A percentile compares a stretch with the other conserved stretches of the same genome.
These are phyloP conservation scores for Lucilia cuprina DNA, from an alignment of 1,140 invertebrate species.

Conservation along the genomic window DNA sequence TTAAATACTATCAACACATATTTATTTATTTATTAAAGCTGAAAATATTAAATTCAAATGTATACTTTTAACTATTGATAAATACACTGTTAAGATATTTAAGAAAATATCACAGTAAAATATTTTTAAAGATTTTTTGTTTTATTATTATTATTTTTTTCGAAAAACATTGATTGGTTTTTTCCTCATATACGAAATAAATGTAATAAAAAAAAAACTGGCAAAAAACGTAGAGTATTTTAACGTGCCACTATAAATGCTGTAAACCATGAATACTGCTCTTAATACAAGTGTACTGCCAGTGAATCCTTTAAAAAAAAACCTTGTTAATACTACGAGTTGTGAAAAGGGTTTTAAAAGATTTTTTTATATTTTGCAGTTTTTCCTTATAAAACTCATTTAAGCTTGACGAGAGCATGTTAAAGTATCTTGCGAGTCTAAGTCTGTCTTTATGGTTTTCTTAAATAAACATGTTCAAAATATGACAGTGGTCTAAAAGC, in stretches of 20 bases:
- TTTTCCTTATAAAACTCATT: neutral
- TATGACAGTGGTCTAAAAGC: no score
- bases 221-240: neutral
- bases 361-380: neutral
- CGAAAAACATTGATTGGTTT: neutral
- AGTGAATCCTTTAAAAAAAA: slow-evolving; percentile 12
- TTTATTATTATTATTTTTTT: neutral
- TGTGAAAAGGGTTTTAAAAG: neutral
- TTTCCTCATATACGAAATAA: neutral
- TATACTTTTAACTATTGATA: no score
- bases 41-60: no score
- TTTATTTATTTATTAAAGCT: neutral
- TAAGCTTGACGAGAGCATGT: neutral
- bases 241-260: neutral
- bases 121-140: neutral
- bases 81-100: no score
- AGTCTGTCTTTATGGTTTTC: no score
- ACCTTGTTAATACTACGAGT: neutral
- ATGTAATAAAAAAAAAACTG: neutral
- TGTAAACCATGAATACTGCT: neutral
- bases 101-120: neutral
- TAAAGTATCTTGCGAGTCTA: neutral
- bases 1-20: neutral
- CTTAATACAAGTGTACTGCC: neutral
- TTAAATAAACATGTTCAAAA: no score